Evolutionary conservation across 2,113 vertebrate genomes (phyloP).

Genomic region (Pachypanchax playfairii): DNA sequence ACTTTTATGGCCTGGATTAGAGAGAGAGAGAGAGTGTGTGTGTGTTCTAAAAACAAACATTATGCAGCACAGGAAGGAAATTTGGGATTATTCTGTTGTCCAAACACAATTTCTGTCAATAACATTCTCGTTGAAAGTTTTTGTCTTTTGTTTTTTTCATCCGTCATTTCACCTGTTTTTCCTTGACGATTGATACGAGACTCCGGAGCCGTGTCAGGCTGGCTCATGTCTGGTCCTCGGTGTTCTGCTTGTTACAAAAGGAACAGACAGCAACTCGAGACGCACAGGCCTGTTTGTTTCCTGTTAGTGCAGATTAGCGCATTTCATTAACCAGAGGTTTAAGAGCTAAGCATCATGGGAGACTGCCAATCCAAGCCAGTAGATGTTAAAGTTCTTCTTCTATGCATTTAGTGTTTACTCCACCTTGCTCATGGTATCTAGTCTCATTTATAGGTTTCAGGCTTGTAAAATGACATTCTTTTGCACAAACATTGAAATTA

Average conservation of each 20-base stretch:
- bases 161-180: conserved; percentile 27
- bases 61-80: background rate
- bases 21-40: conserved; percentile 1
- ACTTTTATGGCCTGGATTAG: conserved; percentile 20
- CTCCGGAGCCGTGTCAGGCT: conserved; percentile 25
- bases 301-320: conserved; percentile 71
- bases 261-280: conserved; percentile 71
- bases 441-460: conserved; percentile 3
- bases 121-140: background rate
- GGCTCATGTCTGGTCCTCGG: conserved; percentile 59
- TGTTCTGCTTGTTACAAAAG: conserved; percentile 54
- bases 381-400: no score
- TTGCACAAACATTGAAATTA: background rate
- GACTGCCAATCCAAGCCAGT: conserved; percentile 33
- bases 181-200: conserved; percentile 27
- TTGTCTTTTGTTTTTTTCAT: conserved; percentile 1
- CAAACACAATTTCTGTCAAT: background rate
- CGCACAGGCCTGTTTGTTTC: conserved; percentile 65
- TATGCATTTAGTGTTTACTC: no score
- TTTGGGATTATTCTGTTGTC: background rate
- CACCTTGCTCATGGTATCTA: conserved; percentile 29
- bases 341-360: conserved; percentile 55
- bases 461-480: conserved; percentile 52
- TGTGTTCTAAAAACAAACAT: background rate
- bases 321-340: conserved; percentile 66